These are phyloP conservation scores for Calonectris borealis DNA, from an alignment of 2,113 vertebrate species.

Conservation along the genomic window DNA sequence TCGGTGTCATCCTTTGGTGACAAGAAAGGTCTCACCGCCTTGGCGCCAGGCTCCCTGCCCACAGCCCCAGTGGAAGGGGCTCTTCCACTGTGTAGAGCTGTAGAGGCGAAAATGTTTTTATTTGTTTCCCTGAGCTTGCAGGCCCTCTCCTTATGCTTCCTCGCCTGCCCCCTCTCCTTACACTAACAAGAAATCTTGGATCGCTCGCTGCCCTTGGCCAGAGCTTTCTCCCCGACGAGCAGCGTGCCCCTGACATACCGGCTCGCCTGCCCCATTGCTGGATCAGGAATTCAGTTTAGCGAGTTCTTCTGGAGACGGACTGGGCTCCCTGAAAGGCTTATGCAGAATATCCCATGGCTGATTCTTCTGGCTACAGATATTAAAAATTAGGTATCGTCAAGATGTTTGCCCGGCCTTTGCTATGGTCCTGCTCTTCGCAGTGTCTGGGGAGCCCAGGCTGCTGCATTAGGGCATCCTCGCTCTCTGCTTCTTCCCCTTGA, in stretches of 20 bases:
- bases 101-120: accelerated
- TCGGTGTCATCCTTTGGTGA: neutral
- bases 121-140: neutral
- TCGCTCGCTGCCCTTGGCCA: neutral
- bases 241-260: accelerated
- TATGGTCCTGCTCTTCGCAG: neutral
- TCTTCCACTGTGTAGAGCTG: neutral
- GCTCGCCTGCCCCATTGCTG: neutral
- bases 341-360: neutral
- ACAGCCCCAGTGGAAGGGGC: accelerated
- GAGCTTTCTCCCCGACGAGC: neutral
- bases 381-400: accelerated
- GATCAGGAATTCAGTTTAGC: neutral
- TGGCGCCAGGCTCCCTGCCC: too few species aligned
- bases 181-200: accelerated
- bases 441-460: neutral
- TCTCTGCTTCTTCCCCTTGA: too few species aligned
- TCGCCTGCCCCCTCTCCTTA: accelerated
- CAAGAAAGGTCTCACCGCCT: accelerated
- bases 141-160: neutral
- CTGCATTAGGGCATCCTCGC: neutral
- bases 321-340: accelerated
- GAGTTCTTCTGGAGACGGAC: neutral
- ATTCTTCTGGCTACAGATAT: neutral
- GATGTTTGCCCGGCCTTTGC: accelerated